Conservation (phyloP, 2,888 invertebrate genomes). For the Cataglyphis altisquamis region DNA sequence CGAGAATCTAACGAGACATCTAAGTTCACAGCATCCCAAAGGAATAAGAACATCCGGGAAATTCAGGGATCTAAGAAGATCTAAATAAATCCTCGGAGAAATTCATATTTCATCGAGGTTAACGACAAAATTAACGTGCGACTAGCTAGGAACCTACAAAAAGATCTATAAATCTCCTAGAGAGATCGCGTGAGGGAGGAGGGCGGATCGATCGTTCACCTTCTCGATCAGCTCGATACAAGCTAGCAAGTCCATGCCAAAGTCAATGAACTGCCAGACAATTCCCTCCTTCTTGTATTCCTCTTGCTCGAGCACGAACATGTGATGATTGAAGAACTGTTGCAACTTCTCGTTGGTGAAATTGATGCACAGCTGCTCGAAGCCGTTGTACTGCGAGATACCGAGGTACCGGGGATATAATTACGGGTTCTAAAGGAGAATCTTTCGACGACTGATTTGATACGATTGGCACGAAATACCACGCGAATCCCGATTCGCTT, state of each 20-base stretch:
- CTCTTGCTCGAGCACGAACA: constrained; percentile 99
- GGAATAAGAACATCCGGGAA: neutral
- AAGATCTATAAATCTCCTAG: constrained; percentile 51
- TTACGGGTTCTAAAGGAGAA: neutral
- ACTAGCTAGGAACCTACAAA: constrained; percentile 9
- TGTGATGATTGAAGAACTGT: constrained; percentile 99
- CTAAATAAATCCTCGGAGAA: constrained; percentile 19
- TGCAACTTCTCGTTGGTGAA: constrained; percentile 99
- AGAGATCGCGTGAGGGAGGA: constrained; percentile 55
- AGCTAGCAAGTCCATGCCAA: constrained; percentile 99
- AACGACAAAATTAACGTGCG: constrained; percentile 41
- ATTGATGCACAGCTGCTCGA: constrained; percentile 99
- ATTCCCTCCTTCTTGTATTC: constrained; percentile 99
- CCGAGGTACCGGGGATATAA: constrained; percentile 31
- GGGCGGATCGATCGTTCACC: constrained; percentile 88
- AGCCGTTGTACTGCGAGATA: constrained; percentile 94
- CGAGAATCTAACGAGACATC: neutral
- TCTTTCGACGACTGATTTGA: constrained; percentile 19
- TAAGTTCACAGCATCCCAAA: neutral
- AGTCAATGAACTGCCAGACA: constrained; percentile 99
- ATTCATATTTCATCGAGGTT: constrained; percentile 14
- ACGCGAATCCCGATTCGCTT: constrained; percentile 46
- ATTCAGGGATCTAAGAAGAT: constrained; percentile 20
- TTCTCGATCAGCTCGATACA: constrained; percentile 99
- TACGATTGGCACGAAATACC: neutral